Conservation (phyloP, 2,797 vertebrate species). For the Cuculus canorus region DNA sequence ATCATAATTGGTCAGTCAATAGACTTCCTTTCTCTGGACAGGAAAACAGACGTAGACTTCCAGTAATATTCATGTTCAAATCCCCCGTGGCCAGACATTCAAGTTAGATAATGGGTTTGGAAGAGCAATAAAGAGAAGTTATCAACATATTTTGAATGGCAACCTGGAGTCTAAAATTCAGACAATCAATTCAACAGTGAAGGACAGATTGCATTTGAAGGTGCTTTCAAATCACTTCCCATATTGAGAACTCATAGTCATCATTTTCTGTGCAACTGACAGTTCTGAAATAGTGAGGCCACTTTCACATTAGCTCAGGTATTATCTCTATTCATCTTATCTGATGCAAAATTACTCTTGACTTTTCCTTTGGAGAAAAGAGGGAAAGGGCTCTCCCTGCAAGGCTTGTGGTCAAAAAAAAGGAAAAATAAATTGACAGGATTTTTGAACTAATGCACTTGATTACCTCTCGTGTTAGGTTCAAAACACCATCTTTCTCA, state of each 20-base stretch:
- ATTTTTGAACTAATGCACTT: constrained; percentile 37
- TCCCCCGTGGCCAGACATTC: not conserved
- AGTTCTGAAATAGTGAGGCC: not conserved
- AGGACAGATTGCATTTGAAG: not conserved
- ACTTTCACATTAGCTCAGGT: not conserved
- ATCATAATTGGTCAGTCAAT: not conserved
- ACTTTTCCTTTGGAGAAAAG: not conserved
- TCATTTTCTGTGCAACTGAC: not conserved
- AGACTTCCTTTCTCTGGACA: not conserved
- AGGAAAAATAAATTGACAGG: not conserved
- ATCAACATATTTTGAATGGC: not conserved
- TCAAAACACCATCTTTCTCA: constrained; percentile 38
- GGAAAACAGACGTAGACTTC: not conserved
- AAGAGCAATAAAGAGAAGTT: not conserved
- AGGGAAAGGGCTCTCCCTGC: not conserved
- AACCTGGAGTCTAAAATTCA: not conserved
- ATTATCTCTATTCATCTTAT: not conserved
- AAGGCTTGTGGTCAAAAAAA: not conserved
- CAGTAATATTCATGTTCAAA: not conserved
- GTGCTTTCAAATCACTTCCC: not conserved
- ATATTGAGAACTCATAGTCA: not conserved
- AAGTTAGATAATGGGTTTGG: not conserved
- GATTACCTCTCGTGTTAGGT: not conserved
- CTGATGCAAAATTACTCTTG: not conserved
- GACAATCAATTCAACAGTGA: not conserved